Evolutionary conservation across 2,797 vertebrate genomes (phyloP).

Genomic region (Catostomus latipinnis): DNA sequence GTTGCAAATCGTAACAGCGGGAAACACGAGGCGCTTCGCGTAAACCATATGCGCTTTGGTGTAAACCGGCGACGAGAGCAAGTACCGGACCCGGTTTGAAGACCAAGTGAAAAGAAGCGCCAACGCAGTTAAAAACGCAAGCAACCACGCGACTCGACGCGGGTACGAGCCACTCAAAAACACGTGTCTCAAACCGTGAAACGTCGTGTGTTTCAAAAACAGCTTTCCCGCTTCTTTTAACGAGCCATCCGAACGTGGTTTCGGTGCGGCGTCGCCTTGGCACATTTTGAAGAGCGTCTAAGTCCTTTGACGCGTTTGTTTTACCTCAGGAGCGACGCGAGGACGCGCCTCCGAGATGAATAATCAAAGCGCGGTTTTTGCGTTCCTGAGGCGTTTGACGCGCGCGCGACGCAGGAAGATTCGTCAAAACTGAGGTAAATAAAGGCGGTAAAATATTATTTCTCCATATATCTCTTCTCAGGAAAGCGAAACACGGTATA

Average conservation of each 20-base stretch:
- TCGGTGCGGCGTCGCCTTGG: constrained; percentile 71
- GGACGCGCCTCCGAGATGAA: not conserved
- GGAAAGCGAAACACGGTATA: not conserved
- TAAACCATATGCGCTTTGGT: constrained; percentile 84
- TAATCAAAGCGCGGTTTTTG: not conserved
- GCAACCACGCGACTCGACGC: constrained; percentile 79
- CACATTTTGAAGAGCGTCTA: constrained; percentile 70
- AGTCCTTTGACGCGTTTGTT: not conserved
- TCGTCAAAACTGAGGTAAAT: not conserved
- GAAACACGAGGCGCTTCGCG: constrained; percentile 82
- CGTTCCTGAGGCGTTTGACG: not conserved
- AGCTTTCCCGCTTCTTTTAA: constrained; percentile 76
- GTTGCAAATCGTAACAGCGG: constrained; percentile 86
- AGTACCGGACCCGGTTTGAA: constrained; percentile 81
- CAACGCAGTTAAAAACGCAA: constrained; percentile 77
- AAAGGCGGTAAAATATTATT: not conserved
- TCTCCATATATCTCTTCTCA: constrained; percentile 1
- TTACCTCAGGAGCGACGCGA: constrained; percentile 7
- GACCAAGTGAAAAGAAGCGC: constrained; percentile 83
- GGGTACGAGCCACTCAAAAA: constrained; percentile 79
- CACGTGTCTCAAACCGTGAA: constrained; percentile 80
- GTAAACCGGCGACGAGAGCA: constrained; percentile 83
- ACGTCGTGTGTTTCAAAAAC: constrained; percentile 80
- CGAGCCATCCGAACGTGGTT: constrained; percentile 68
- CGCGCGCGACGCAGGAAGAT: not conserved